Percentiles rank a stretch among this genome's conserved stretches.
phyloP scores from a whole-genome alignment of 1,140 invertebrate genomes.

The Nasonia vitripennis region DNA sequence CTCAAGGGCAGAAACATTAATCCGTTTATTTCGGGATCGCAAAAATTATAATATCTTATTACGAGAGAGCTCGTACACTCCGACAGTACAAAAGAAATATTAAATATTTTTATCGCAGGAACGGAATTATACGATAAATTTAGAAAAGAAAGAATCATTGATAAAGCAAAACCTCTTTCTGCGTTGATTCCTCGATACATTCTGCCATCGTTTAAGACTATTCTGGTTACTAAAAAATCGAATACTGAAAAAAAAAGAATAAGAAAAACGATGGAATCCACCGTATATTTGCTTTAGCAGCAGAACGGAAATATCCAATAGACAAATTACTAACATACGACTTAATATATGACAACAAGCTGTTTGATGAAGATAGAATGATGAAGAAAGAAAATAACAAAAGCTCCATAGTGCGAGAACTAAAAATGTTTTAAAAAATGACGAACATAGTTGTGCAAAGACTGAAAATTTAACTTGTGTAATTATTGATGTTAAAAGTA shows the following conservation, averaged over 20 bases:
- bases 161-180: neutral
- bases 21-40: too few species aligned
- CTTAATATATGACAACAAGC: neutral
- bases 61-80: too few species aligned
- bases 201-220: neutral
- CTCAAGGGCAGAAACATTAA: too few species aligned
- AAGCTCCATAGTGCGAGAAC: neutral
- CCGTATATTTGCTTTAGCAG: neutral
- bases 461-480: too few species aligned
- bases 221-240: neutral
- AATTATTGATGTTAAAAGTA: too few species aligned
- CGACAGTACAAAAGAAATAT: too few species aligned
- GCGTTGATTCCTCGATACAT: neutral
- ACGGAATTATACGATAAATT: slow-evolving; percentile 2
- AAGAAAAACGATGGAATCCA: neutral
- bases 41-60: too few species aligned
- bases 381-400: slow-evolving; percentile 21
- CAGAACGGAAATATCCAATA: slow-evolving; percentile 7
- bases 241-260: neutral
- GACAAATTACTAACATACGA: slow-evolving; percentile 10
- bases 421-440: neutral
- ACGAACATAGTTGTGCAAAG: too few species aligned
- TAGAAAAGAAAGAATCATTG: slow-evolving; percentile 3
- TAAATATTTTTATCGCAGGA: neutral
- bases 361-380: slow-evolving; percentile 19